phyloP scores from a whole-genome alignment of 2,797 vertebrate genomes.

The Sebastes cheni region DNA sequence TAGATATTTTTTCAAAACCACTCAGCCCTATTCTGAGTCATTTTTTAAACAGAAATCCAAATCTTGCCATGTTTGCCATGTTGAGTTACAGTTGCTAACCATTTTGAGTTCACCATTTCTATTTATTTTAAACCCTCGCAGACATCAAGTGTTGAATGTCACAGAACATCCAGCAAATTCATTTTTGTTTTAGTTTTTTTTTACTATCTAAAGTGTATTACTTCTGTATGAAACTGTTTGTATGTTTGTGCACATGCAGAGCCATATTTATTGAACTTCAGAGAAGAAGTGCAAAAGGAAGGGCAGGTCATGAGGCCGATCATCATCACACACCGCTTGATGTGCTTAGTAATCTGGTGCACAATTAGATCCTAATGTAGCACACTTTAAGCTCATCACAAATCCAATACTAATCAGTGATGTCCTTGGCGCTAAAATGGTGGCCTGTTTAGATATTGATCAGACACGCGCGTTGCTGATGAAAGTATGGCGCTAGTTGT shows the following conservation, averaged over 20 bases:
- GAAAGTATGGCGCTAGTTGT: constrained; percentile 71
- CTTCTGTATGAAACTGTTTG: neutral
- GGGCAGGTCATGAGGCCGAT: constrained; percentile 31
- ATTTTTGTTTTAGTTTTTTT: too few relatives aligned
- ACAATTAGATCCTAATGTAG: constrained; percentile 79
- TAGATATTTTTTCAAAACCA: too few relatives aligned
- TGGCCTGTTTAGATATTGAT: constrained; percentile 78
- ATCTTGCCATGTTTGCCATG: neutral
- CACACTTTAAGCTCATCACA: constrained; percentile 79
- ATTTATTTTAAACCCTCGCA: neutral
- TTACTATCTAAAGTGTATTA: neutral
- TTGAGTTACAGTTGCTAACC: neutral
- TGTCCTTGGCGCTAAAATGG: constrained; percentile 80
- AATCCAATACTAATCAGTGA: constrained; percentile 83
- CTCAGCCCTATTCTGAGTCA: neutral
- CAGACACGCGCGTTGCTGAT: constrained; percentile 49
- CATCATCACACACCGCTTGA: constrained; percentile 15
- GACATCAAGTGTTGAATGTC: neutral
- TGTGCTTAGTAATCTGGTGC: constrained; percentile 68
- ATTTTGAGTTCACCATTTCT: neutral
- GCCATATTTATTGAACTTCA: neutral
- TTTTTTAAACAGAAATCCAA: neutral
- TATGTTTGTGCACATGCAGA: neutral
- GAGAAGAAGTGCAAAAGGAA: constrained; percentile 22
- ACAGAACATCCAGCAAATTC: neutral